Evolutionary conservation across 2,888 invertebrate genomes (phyloP).

Genomic region (Zelleria hepariella): DNA sequence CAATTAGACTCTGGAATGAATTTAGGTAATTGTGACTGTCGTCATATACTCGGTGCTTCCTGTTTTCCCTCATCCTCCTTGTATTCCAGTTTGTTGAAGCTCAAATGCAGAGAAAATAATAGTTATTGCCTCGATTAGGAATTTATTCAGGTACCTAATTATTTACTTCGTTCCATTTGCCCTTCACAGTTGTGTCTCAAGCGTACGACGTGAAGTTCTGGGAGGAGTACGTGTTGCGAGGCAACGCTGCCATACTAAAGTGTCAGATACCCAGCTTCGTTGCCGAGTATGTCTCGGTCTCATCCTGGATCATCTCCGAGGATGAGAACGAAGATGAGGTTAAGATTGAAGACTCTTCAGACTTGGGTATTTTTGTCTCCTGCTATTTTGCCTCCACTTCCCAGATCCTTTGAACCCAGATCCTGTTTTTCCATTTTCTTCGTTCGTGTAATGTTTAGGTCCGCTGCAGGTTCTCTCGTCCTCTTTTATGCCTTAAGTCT

Average conservation of each 20-base stretch:
- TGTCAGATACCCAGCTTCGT: conserved; percentile 95
- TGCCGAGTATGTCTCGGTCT: conserved; percentile 89
- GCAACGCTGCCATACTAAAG: conserved; percentile 92
- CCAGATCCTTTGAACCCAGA: too few relatives aligned
- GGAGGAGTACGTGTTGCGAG: conserved; percentile 92
- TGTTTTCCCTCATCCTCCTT: not conserved
- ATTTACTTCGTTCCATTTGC: not conserved
- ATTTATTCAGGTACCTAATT: not conserved
- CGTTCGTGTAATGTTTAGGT: not conserved
- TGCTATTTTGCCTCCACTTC: not conserved
- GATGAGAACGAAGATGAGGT: conserved; percentile 63
- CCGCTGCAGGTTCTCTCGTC: not conserved
- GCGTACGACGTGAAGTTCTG: conserved; percentile 91
- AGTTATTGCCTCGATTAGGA: not conserved
- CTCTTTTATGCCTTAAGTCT: not conserved
- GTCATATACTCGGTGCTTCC: not conserved
- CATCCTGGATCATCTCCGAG: conserved; percentile 89
- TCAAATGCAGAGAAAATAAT: not conserved
- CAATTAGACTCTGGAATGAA: conserved; percentile 53
- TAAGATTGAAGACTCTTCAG: conserved; percentile 39
- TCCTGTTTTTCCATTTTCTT: not conserved
- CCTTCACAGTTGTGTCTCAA: conserved; percentile 88
- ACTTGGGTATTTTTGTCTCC: conserved; percentile 55
- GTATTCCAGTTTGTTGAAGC: not conserved
- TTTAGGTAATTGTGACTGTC: conserved; percentile 42